phyloP scores from a whole-genome alignment of 2,888 invertebrate species.

The Nemapogon koenigi region DNA sequence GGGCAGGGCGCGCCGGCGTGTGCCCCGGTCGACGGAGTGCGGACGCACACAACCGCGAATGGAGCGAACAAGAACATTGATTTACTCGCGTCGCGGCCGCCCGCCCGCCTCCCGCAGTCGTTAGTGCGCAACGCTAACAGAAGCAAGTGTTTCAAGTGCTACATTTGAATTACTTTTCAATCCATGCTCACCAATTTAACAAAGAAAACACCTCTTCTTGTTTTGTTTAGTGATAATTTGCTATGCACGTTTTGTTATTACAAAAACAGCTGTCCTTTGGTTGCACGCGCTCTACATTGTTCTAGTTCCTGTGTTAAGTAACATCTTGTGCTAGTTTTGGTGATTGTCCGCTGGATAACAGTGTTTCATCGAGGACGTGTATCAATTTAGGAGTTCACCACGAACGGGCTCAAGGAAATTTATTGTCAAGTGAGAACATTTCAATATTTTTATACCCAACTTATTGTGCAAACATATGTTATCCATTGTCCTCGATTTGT shows the following conservation, averaged over 20 bases:
- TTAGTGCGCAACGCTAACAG: conserved; percentile 57
- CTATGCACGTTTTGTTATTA: conserved; percentile 26
- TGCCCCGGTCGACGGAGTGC: background rate
- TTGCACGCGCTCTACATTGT: conserved; percentile 26
- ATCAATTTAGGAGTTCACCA: conserved; percentile 61
- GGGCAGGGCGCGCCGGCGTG: background rate
- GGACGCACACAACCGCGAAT: background rate
- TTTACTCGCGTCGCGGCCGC: conserved; percentile 40
- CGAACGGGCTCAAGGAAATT: conserved; percentile 63
- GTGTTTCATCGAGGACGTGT: conserved; percentile 57
- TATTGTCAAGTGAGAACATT: conserved; percentile 53
- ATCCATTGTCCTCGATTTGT: too few relatives aligned
- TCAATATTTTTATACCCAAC: background rate
- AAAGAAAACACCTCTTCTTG: too few relatives aligned
- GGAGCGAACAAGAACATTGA: conserved; percentile 41
- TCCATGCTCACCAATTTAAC: conserved; percentile 31
- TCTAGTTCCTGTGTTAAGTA: conserved; percentile 54
- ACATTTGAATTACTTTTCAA: too few relatives aligned
- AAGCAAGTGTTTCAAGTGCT: conserved; percentile 42
- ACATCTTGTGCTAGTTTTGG: conserved; percentile 59
- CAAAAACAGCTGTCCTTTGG: background rate
- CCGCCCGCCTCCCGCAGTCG: too few relatives aligned
- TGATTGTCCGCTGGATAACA: conserved; percentile 57
- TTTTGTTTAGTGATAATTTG: conserved; percentile 38
- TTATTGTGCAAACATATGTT: too few relatives aligned